Percentiles rank a stretch among this genome's conserved stretches.
phyloP scores from a whole-genome alignment of 2,888 invertebrate species.

The Anorthoa munda region DNA sequence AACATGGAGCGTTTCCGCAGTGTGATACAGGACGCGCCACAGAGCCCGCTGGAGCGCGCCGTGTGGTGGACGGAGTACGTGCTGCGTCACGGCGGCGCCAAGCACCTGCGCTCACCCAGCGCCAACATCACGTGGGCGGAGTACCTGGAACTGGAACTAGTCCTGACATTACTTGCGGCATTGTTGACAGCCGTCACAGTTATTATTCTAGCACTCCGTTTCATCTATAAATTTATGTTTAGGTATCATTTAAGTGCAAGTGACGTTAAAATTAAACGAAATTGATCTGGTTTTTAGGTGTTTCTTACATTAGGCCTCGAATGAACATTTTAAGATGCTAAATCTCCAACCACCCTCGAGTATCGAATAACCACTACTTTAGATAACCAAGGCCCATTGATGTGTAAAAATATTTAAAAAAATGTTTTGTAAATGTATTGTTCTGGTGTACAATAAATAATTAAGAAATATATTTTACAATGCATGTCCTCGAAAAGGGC shows the following conservation, averaged over 20 bases:
- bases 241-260: background rate
- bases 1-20: conserved; percentile 40
- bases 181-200: conserved; percentile 8
- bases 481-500: too few species aligned
- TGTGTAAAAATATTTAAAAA: too few species aligned
- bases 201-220: background rate
- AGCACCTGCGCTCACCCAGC: conserved; percentile 78
- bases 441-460: too few species aligned
- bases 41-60: conserved; percentile 74
- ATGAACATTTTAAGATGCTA: background rate
- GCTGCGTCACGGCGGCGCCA: conserved; percentile 80
- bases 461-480: too few species aligned
- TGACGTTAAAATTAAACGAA: conserved; percentile 23
- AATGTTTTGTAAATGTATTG: too few species aligned
- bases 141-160: conserved; percentile 70
- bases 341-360: background rate
- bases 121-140: conserved; percentile 71
- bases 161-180: conserved; percentile 26
- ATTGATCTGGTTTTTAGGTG: conserved; percentile 6
- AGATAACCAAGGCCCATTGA: background rate
- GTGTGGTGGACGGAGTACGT: conserved; percentile 82
- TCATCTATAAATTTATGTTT: conserved; percentile 12
- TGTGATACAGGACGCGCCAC: conserved; percentile 51
- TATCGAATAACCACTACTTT: background rate
- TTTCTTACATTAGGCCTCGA: background rate